Evolutionary conservation across 2,797 vertebrate species (phyloP).

Genomic region (Sphenodon punctatus): DNA sequence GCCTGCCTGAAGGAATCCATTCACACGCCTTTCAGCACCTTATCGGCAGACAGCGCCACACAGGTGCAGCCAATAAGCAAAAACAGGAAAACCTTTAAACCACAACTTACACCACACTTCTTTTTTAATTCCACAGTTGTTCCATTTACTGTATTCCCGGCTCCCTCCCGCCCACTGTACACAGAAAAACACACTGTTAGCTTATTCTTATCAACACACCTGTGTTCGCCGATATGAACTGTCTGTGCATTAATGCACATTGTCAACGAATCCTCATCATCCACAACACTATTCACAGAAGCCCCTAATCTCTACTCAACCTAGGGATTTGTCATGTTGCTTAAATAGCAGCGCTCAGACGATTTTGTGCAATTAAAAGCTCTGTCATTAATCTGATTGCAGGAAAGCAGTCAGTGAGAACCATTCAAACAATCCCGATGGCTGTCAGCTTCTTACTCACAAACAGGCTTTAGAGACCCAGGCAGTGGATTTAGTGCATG

Average conservation of each 20-base stretch:
- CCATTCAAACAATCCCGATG: background rate
- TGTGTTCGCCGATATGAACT: background rate
- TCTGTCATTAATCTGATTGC: conserved; percentile 39
- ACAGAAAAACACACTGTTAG: background rate
- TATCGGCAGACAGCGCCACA: conserved; percentile 74
- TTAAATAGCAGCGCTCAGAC: background rate
- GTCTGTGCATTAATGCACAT: background rate
- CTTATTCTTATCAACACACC: background rate
- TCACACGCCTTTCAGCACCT: conserved; percentile 67
- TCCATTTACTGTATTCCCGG: background rate
- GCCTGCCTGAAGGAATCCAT: conserved; percentile 82
- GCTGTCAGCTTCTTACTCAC: conserved; percentile 1
- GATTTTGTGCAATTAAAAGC: background rate
- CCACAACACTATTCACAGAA: background rate
- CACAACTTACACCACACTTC: conserved; percentile 62
- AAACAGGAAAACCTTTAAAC: conserved; percentile 55
- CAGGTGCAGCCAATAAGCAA: conserved; percentile 64
- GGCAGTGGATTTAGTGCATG: background rate
- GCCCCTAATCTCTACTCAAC: background rate
- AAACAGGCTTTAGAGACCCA: background rate
- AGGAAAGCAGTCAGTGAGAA: conserved; percentile 19
- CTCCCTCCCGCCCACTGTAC: background rate
- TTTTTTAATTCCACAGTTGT: conserved; percentile 50
- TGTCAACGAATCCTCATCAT: background rate
- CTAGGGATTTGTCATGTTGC: background rate